These are phyloP conservation scores for Oxyruncus cristatus DNA, from an alignment of 2,113 vertebrate species.

Conservation along the genomic window DNA sequence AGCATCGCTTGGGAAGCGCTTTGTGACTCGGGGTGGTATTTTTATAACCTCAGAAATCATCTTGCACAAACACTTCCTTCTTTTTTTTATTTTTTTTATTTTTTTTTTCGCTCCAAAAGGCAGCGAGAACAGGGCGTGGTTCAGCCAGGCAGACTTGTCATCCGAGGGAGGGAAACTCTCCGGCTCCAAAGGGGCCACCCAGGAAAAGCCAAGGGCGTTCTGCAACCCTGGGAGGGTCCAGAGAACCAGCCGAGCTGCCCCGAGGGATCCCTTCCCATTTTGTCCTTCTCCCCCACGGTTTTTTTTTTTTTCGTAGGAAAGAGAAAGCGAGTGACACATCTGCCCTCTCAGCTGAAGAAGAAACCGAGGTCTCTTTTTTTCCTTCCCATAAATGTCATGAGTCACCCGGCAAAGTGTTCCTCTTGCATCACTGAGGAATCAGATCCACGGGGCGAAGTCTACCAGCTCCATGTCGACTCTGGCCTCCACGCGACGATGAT, in stretches of 20 bases:
- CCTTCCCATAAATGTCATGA: background rate
- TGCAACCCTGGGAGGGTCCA: background rate
- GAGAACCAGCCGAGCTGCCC: fast-evolving
- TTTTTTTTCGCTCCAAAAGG: background rate
- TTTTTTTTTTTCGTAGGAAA: background rate
- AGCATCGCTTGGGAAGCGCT: fast-evolving
- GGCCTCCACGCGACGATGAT: fast-evolving
- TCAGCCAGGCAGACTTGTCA: background rate
- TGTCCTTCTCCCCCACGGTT: fast-evolving
- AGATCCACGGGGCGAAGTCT: background rate
- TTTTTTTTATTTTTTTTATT: too few relatives aligned
- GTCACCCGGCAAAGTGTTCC: background rate
- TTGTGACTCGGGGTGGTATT: background rate
- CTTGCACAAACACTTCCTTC: background rate
- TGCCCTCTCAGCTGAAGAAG: background rate
- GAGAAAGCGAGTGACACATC: background rate
- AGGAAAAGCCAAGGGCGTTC: background rate
- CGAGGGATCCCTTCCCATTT: background rate
- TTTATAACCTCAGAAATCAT: background rate
- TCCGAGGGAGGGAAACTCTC: background rate
- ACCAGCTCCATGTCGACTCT: fast-evolving
- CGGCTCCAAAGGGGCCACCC: background rate
- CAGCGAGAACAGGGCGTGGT: background rate
- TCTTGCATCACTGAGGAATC: background rate
- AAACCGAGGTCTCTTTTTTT: background rate